Conservation (phyloP, 2,113 vertebrate genomes). For the Zeus faber region DNA sequence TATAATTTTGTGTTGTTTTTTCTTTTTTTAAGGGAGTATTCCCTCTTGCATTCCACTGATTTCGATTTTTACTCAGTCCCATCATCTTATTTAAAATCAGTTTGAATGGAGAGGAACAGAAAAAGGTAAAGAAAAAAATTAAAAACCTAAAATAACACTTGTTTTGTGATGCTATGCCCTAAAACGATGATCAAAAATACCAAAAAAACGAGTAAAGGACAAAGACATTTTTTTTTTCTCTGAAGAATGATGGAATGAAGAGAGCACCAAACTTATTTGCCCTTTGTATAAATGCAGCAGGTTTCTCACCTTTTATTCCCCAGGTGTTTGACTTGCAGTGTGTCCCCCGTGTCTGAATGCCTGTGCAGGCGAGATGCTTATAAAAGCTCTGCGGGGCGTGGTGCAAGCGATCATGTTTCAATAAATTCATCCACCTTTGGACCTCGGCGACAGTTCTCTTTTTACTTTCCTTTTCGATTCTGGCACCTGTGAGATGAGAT, state of each 20-base stretch:
- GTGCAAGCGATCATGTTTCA: constrained; percentile 33
- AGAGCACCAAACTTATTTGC: not conserved
- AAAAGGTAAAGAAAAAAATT: not conserved
- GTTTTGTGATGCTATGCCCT: not conserved
- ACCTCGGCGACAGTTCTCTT: no score
- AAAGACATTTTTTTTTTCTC: not conserved
- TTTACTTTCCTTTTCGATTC: no score
- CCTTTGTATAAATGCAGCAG: not conserved
- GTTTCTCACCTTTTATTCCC: constrained; percentile 44
- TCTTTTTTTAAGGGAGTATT: not conserved
- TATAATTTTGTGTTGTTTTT: not conserved
- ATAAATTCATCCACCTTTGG: constrained; percentile 35
- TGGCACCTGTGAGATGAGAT: no score
- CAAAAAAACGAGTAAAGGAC: not conserved
- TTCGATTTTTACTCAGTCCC: no score
- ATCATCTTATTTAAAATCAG: no score
- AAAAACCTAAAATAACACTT: no score
- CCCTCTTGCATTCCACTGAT: no score
- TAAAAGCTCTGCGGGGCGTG: not conserved
- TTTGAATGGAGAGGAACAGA: no score
- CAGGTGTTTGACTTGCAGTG: not conserved
- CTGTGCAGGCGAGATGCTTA: constrained; percentile 25
- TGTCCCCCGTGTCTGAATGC: constrained; percentile 18
- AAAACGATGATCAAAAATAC: not conserved
- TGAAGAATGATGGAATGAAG: not conserved